Conservation (phyloP, 2,888 invertebrate genomes). For the Malthinus flaveolus region DNA sequence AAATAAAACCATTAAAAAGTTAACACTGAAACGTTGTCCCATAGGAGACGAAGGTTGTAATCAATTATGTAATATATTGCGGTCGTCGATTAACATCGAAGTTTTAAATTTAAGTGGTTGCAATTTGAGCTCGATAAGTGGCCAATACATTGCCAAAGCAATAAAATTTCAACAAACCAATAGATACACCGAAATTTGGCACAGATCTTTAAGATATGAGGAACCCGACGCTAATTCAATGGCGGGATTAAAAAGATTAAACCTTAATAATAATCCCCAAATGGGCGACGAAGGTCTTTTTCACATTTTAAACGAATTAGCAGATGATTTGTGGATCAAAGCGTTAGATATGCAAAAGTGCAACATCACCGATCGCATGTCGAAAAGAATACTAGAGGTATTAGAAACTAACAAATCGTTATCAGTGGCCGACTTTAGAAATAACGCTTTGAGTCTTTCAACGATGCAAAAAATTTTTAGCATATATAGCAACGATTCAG, state of each 20-base stretch:
- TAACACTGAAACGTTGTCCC: slow-evolving; percentile 69
- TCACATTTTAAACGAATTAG: slow-evolving; percentile 67
- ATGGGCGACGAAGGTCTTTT: slow-evolving; percentile 67
- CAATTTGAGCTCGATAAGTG: slow-evolving; percentile 66
- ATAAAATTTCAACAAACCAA: slow-evolving; percentile 61
- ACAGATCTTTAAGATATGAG: slow-evolving; percentile 76
- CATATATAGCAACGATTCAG: slow-evolving; percentile 43
- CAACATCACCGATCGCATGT: slow-evolving; percentile 68
- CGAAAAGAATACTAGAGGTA: slow-evolving; percentile 61
- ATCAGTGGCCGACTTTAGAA: slow-evolving; percentile 69
- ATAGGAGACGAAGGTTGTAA: slow-evolving; percentile 75
- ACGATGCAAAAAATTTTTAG: slow-evolving; percentile 47
- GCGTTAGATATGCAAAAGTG: slow-evolving; percentile 78
- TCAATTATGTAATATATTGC: slow-evolving; percentile 68
- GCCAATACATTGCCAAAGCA: slow-evolving; percentile 66
- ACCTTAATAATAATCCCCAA: slow-evolving; percentile 69
- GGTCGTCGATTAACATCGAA: slow-evolving; percentile 68
- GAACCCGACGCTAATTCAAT: slow-evolving; percentile 73
- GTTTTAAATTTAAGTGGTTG: slow-evolving; percentile 72
- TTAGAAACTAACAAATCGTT: slow-evolving; percentile 67
- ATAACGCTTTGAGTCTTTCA: slow-evolving; percentile 55
- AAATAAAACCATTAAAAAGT: slow-evolving; percentile 66
- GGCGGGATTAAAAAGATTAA: slow-evolving; percentile 71
- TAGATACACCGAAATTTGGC: slow-evolving; percentile 81
- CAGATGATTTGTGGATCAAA: slow-evolving; percentile 81